Conservation (phyloP, 2,113 vertebrate genomes). For the Xyliphius kryptos region DNA sequence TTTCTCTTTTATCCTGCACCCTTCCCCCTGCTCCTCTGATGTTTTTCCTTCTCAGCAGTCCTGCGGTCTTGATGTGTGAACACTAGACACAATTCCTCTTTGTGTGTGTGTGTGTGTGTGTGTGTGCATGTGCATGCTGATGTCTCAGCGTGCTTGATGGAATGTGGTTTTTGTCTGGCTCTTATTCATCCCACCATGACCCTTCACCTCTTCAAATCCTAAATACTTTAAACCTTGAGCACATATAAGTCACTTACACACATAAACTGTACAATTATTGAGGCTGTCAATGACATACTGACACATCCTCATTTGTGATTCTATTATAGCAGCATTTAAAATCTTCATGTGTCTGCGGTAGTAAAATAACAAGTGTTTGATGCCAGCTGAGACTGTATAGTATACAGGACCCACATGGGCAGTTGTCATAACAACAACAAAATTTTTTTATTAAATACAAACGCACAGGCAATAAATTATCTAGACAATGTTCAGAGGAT, state of each 20-base stretch:
- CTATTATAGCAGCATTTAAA: neutral
- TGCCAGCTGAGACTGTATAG: too few species aligned
- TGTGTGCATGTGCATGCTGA: constrained; percentile 9
- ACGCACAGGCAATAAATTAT: too few species aligned
- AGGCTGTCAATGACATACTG: too few species aligned
- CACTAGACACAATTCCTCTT: constrained; percentile 22
- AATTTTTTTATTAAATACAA: too few species aligned
- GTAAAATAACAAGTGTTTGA: neutral
- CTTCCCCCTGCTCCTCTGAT: constrained; percentile 22
- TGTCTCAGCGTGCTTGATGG: constrained; percentile 32
- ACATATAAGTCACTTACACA: neutral
- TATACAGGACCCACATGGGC: too few species aligned
- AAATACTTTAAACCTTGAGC: constrained; percentile 14
- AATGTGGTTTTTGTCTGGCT: constrained; percentile 37
- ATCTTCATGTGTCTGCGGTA: neutral
- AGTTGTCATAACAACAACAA: too few species aligned
- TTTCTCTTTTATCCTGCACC: constrained; percentile 8
- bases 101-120: constrained; percentile 12
- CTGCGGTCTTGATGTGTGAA: constrained; percentile 20
- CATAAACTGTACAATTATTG: neutral
- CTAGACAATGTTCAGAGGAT: too few species aligned
- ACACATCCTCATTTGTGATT: too few species aligned
- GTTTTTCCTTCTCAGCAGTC: constrained; percentile 16
- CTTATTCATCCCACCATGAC: constrained; percentile 35
- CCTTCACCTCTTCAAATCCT: constrained; percentile 21